Base-by-base conservation (phyloP, 2,888 invertebrate genomes). In the Drosophila rubida region DNA sequence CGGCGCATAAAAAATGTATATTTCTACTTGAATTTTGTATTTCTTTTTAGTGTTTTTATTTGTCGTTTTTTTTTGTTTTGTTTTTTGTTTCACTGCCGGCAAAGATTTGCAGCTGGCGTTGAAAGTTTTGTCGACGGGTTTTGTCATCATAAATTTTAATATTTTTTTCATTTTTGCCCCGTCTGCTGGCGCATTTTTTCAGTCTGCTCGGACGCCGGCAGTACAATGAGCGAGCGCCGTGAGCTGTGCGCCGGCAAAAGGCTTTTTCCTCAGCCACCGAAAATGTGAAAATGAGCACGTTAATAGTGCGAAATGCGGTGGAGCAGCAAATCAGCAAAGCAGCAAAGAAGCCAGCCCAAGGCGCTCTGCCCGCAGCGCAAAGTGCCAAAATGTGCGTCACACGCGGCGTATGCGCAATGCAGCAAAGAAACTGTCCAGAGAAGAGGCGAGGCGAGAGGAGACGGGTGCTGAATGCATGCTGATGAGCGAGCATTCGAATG, bases 71-170 rank as follows among this genome's bases (percentile, higher is more conserved):
- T 32, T 8, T 6, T 25, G 39, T 49, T 25, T 23, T 42, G 13
- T 19, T 14, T 25, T 54, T 51, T 75, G 27, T 27, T 27, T 27
- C 19, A 1, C 30, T 53, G 63, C 60, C 61, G 54, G 72, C 68
- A 82, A 83, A 83, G 82, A 83, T 78, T 83, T 83, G 82, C 81
- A 82, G 81, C 81, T 87, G 81, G 75, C 87, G 81, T 69, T 87
- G 84, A 87, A 82, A 82, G 87, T 82, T 75, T 69, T 64, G 63
- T 74, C 74, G 65, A 66, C 75, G 62, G 68, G 67, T 72, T 72
- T 87, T 87, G 87, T 83, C 82, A 81, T 83, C 87, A 85, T 82
- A 87, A 81, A 83, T 87, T 83, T 85, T 69, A 62, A 78, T 85
- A 78, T 78, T 75, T 51, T 44, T 23, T 53, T 23, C 14, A 11